Evolutionary conservation across 2,797 vertebrate species (phyloP).

Genomic region (Ataeniobius toweri): DNA sequence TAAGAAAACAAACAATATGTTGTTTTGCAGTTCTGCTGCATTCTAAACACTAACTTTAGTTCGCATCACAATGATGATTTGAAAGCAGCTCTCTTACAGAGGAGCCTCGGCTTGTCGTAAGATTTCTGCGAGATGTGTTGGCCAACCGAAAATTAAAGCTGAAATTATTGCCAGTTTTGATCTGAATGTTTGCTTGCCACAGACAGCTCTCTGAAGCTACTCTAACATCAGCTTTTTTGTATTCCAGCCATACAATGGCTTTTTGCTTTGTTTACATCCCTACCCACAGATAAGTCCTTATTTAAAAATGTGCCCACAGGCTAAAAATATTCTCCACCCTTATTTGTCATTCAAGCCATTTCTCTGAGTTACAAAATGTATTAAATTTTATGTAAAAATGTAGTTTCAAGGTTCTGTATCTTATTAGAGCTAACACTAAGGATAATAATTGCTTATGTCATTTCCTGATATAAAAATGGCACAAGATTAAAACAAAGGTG

Average conservation of each 20-base stretch:
- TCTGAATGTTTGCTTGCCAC: too few species aligned
- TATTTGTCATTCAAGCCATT: slow-evolving; percentile 26
- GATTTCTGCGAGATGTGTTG: neutral
- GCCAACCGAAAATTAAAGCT: neutral
- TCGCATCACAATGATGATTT: too few species aligned
- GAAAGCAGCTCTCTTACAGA: too few species aligned
- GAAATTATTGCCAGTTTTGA: too few species aligned
- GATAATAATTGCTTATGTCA: neutral
- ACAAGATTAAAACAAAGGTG: neutral
- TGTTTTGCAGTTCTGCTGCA: too few species aligned
- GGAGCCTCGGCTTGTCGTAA: too few species aligned
- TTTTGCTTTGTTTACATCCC: slow-evolving; percentile 62
- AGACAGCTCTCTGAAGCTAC: neutral
- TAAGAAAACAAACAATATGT: too few species aligned
- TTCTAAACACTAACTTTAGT: too few species aligned
- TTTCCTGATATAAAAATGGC: neutral
- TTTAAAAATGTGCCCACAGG: slow-evolving; percentile 39
- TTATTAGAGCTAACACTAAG: neutral
- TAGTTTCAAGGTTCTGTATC: slow-evolving; percentile 6
- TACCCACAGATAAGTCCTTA: slow-evolving; percentile 38
- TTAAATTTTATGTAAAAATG: slow-evolving; percentile 26
- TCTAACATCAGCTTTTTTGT: slow-evolving; percentile 28
- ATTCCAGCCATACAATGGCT: slow-evolving; percentile 22
- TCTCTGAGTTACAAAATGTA: slow-evolving; percentile 23
- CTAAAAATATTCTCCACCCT: slow-evolving; percentile 30